Conservation (phyloP, 2,113 vertebrate genomes). For the Oryzias celebensis region DNA sequence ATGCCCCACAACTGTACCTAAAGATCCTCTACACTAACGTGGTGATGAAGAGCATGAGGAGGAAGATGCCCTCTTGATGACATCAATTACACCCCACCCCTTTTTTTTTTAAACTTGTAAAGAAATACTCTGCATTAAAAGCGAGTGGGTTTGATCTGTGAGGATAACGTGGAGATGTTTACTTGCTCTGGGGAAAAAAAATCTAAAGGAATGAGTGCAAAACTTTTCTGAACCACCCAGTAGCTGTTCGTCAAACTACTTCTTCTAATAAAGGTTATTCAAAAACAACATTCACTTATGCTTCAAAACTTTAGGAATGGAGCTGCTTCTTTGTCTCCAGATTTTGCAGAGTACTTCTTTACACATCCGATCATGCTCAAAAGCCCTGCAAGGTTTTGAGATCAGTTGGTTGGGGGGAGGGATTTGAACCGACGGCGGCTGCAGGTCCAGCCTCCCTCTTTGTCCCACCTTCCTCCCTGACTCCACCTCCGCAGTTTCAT, state of each 20-base stretch:
- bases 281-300: no score
- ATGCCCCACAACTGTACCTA: constrained; percentile 1
- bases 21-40: no score
- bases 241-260: no score
- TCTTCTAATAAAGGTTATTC: no score
- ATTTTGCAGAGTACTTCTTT: constrained; percentile 19
- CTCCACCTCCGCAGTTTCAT: constrained; percentile 10
- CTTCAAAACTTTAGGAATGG: no score
- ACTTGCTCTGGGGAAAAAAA: not conserved
- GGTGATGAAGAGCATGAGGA: no score
- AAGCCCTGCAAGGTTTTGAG: no score
- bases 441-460: constrained; percentile 85
- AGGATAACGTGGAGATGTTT: no score
- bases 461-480: constrained; percentile 3
- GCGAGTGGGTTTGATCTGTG: not conserved
- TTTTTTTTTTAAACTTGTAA: constrained; percentile 34
- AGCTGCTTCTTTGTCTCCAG: not conserved
- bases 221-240: no score
- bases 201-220: no score
- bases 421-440: constrained; percentile 66
- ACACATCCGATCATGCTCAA: constrained; percentile 2
- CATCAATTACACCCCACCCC: not conserved
- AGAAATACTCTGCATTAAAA: constrained; percentile 18
- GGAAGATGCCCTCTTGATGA: no score
- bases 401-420: not conserved